Conservation (phyloP, 2,113 vertebrate species). For the Rhabdornis inornatus region DNA sequence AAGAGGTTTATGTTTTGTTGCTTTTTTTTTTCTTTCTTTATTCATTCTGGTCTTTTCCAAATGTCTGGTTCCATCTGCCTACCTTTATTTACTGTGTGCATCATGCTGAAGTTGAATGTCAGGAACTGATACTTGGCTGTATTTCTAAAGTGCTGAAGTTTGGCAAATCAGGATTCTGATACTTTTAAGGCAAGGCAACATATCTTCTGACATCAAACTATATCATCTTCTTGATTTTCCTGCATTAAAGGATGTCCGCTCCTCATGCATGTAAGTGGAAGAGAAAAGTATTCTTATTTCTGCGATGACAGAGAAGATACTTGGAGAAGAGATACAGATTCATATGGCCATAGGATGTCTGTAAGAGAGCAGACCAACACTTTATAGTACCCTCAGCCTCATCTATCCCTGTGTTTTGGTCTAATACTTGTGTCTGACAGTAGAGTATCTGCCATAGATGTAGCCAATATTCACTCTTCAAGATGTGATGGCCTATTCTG, state of each 20-base stretch:
- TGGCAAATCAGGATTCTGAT: not conserved
- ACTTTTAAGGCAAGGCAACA: not conserved
- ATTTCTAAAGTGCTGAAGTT: not conserved
- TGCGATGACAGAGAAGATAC: not conserved
- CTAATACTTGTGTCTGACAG: not conserved
- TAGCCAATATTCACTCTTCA: not conserved
- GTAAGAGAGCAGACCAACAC: not conserved
- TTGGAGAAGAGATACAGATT: not conserved
- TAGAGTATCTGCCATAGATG: not conserved
- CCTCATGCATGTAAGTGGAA: not conserved
- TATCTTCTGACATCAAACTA: not conserved
- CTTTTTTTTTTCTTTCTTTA: accelerated
- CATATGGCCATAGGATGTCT: not conserved
- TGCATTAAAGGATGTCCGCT: not conserved
- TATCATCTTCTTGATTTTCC: not conserved
- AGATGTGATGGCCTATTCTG: not conserved
- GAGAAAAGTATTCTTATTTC: not conserved
- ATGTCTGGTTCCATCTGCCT: not conserved
- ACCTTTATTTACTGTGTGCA: not conserved
- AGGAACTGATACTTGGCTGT: not conserved
- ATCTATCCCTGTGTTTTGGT: not conserved
- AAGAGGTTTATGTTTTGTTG: not conserved
- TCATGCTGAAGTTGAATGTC: not conserved
- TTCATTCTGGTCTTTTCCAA: not conserved
- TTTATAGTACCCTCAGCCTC: not conserved